Conservation (phyloP, 1,140 invertebrate genomes). For the Anadara kagoshimensis region DNA sequence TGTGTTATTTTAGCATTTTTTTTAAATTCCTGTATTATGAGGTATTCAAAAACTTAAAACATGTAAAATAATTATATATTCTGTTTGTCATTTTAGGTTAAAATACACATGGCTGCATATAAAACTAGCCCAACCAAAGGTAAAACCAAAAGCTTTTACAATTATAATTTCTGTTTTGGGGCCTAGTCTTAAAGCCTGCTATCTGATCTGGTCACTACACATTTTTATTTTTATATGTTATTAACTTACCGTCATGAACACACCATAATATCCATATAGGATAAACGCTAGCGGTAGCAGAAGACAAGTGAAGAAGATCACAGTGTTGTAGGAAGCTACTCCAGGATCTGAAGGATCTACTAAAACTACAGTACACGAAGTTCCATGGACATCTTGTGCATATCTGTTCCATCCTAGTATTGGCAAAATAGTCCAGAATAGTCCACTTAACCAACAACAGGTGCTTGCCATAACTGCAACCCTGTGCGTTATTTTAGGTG, state of each 20-base stretch:
- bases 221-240: too few relatives aligned
- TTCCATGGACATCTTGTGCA: constrained; percentile 48
- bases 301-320: constrained; percentile 55
- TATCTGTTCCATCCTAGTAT: constrained; percentile 57
- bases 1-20: too few relatives aligned
- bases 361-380: constrained; percentile 51
- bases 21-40: too few relatives aligned
- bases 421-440: constrained; percentile 49
- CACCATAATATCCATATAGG: constrained; percentile 46
- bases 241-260: constrained; percentile 55
- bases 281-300: constrained; percentile 49
- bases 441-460: constrained; percentile 39
- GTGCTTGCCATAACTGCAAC: constrained; percentile 24
- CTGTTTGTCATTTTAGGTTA: too few relatives aligned
- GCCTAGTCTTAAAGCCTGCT: too few relatives aligned
- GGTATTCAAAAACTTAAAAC: too few relatives aligned
- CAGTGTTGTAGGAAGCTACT: constrained; percentile 46
- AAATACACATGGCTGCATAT: too few relatives aligned
- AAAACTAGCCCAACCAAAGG: not conserved
- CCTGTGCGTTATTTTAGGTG: constrained; percentile 42
- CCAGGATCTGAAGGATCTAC: constrained; percentile 41
- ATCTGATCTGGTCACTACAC: too few relatives aligned
- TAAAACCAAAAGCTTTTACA: not conserved
- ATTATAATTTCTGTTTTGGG: too few relatives aligned
- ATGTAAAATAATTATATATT: too few relatives aligned